A percentile compares a stretch with the other conserved stretches of the same genome.
Evolutionary conservation across 1,140 invertebrate species (phyloP).

Genomic region (Planococcus citri): DNA sequence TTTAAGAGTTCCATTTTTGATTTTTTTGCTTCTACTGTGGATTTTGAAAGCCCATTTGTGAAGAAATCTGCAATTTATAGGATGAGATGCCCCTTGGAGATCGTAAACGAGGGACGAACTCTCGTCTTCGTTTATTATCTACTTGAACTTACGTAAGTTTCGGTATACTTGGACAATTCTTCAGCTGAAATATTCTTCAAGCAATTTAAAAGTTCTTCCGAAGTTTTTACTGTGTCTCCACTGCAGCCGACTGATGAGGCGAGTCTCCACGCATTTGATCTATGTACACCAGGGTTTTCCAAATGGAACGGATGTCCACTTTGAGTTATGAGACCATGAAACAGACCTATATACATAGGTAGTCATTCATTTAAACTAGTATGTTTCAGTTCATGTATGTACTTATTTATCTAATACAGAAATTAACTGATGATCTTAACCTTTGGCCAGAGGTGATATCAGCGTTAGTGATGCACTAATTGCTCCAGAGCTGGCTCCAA

Average conservation of each 20-base stretch:
- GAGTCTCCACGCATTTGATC: background rate
- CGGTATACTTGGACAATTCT: background rate
- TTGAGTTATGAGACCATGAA: slow-evolving; percentile 34
- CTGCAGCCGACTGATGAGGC: background rate
- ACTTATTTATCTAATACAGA: no score
- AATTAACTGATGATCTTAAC: no score
- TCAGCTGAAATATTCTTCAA: background rate
- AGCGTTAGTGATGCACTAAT: slow-evolving; percentile 22
- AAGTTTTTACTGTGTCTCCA: background rate
- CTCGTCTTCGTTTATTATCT: no score
- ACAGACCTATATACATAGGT: slow-evolving; percentile 30
- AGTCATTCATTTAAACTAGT: background rate
- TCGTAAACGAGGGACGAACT: no score
- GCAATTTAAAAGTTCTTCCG: background rate
- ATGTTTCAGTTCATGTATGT: no score
- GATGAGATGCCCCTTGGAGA: no score
- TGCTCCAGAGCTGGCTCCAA: slow-evolving; percentile 26
- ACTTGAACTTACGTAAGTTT: no score
- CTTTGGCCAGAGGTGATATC: slow-evolving; percentile 25
- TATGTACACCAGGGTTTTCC: background rate
- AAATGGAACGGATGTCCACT: slow-evolving; percentile 37
- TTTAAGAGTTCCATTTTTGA: no score
- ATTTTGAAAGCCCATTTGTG: no score
- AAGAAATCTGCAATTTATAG: no score
- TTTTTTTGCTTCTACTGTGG: no score